Evolutionary conservation across 2,888 invertebrate species (phyloP), one percentile per base, ranked within the genome.

Genomic region (Pyrochroa serraticornis): DNA sequence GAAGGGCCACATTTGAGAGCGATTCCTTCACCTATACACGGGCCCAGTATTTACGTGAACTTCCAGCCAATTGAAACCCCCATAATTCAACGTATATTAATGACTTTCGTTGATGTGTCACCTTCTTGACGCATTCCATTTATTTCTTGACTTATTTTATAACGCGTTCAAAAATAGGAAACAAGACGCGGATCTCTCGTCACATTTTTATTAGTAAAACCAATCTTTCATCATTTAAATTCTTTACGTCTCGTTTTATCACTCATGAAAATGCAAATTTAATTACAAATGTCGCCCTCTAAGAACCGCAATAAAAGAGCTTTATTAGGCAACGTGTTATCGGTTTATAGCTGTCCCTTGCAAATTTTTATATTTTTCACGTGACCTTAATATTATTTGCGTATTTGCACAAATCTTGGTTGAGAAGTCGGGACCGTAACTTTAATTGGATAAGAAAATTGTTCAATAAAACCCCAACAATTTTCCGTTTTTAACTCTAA

Each of bases 41-140:
- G n/a, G 36, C 37, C 44, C 52, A 43, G 37, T 52, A 44, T 44
- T 52, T 51, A 51, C 51, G 52, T 42, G 45, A 52, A 44, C 52
- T 52, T 50, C 50, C 34, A 44, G 44, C 52, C 44, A 44, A 51
- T 51, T 51, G 44, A 42, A 44, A 45, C 52, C 52, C 52, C 44
- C 38, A 53, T 53, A 53, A 52, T 44, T 52, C 52, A 52, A 9
- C 14, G 34, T 45, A 31, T 53, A 46, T 45, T 53, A 53, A 53
- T 53, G 53, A 46, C 46, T 38, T 43, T 52, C 33, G 46, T 46
- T 53, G 38, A 53, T 52, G 45, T 41, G 41, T 41, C 35, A 7
- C 33, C 46, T 31, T 53, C 46, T 46, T 53, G 53, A 46, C 34
- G 46, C 39, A 39, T 46, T 43, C 9, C 42, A 39, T 49, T 49